Evolutionary conservation across 2,113 vertebrate species (phyloP).

Genomic region (mouse (Mus musculus)): GRCm39 chr1:74608501-74609000

Average conservation of each 20-base stretch:
- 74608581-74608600: constrained; percentile 13
- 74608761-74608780: background rate
- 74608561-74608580: background rate
- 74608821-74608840: constrained; percentile 88
- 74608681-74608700: background rate
- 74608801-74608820: too few species aligned
- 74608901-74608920: constrained; percentile 97
- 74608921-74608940: constrained; percentile 98
- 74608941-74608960: constrained; percentile 95
- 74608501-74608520: background rate
- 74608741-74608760: background rate
- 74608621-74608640: background rate
- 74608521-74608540: background rate
- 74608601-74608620: background rate
- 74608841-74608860: constrained; percentile 94
- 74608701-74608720: background rate
- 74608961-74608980: constrained; percentile 94
- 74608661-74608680: background rate
- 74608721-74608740: background rate
- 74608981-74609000: constrained; percentile 94
- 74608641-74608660: background rate
- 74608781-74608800: background rate
- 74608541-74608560: background rate
- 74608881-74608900: constrained; percentile 98
- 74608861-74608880: constrained; percentile 94